phyloP scores from a whole-genome alignment of 2,113 vertebrate genomes.

The Sylvilagus bachmani region DNA sequence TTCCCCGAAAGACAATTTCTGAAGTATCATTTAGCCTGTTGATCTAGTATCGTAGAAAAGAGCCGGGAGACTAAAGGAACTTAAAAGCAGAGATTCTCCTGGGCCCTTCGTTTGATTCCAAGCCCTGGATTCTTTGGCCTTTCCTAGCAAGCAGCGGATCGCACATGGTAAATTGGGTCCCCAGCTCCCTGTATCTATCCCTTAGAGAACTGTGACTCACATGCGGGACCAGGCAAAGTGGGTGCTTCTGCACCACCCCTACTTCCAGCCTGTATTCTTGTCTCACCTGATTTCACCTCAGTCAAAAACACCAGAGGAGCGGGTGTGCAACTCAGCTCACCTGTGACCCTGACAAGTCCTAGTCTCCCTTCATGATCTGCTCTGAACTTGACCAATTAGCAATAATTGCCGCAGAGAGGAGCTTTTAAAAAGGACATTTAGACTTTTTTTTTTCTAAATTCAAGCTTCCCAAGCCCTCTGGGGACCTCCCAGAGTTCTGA shows the following conservation, averaged over 20 bases:
- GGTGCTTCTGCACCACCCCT: neutral
- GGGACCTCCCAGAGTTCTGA: neutral
- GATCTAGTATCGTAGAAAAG: conserved; percentile 26
- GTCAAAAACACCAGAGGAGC: neutral
- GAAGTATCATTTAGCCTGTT: neutral
- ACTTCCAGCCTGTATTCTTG: neutral
- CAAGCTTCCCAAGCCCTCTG: neutral
- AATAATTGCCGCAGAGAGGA: conserved; percentile 33
- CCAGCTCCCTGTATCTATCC: neutral
- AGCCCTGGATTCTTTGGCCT: neutral
- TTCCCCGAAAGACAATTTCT: neutral
- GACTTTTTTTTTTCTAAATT: neutral
- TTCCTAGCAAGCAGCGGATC: neutral
- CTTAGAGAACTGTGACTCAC: neutral
- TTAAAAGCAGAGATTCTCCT: neutral
- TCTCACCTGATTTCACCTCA: conserved; percentile 6
- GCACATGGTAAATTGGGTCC: neutral
- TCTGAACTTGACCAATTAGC: neutral
- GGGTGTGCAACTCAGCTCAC: neutral
- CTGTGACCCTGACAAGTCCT: neutral
- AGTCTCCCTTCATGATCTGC: neutral
- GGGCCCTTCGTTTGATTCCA: neutral
- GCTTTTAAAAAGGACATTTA: conserved; percentile 38
- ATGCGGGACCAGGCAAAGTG: neutral
- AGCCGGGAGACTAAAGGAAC: conserved; percentile 31